Conservation (phyloP, 2,797 vertebrate genomes). For the Phrynocephalus vlangalii region DNA sequence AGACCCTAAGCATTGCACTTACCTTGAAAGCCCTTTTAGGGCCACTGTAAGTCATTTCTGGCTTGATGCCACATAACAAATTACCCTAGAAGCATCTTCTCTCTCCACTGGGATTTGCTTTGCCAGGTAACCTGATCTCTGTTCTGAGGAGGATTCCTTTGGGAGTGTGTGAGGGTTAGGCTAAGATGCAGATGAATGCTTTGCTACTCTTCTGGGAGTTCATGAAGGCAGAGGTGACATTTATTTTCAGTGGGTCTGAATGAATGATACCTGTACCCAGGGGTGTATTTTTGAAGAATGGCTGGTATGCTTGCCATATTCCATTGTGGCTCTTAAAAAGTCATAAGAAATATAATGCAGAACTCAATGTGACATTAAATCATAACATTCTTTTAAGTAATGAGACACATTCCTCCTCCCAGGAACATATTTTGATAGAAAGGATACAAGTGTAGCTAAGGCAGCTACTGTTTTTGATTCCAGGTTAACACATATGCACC, state of each 20-base stretch:
- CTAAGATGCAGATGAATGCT: not conserved
- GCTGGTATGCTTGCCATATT: not conserved
- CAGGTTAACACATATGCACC: not conserved
- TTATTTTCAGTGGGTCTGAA: constrained; percentile 12
- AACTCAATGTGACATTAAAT: constrained; percentile 1
- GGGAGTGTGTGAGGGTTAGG: not conserved
- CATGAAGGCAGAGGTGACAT: not conserved
- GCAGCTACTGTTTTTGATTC: not conserved
- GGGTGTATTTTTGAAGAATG: no score
- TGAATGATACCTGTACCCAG: no score
- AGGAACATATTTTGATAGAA: constrained; percentile 22
- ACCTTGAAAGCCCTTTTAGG: no score
- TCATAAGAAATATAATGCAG: constrained; percentile 2
- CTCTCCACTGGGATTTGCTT: not conserved
- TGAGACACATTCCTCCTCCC: not conserved
- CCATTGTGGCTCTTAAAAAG: constrained; percentile 5
- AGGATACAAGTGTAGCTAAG: not conserved
- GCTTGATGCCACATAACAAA: no score
- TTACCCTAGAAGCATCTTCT: not conserved
- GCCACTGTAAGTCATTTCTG: no score
- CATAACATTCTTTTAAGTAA: not conserved
- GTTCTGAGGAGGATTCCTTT: not conserved
- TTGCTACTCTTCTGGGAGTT: not conserved
- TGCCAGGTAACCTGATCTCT: not conserved
- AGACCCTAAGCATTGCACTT: no score